Evolutionary conservation across 2,888 invertebrate species (phyloP).

Genomic region (Chydorus sphaericus): DNA sequence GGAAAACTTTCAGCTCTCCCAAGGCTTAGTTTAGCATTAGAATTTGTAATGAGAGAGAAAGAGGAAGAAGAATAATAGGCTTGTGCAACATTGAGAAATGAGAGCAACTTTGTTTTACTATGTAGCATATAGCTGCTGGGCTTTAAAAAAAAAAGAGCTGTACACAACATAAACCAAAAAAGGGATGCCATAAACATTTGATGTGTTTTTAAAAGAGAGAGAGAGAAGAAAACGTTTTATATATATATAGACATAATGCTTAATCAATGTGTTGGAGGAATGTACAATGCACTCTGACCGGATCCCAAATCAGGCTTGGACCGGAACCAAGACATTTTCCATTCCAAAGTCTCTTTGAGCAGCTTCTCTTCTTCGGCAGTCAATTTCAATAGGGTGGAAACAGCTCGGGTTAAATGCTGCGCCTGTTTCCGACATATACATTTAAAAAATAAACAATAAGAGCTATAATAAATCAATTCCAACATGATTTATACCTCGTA

Average conservation of each 20-base stretch:
- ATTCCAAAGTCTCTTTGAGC: constrained; percentile 59
- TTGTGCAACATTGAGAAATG: too few relatives aligned
- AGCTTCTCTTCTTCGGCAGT: constrained; percentile 74
- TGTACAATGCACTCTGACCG: constrained; percentile 39
- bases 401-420: constrained; percentile 73
- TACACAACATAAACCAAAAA: too few relatives aligned
- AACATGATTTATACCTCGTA: constrained; percentile 35
- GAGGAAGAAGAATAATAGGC: too few relatives aligned
- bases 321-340: constrained; percentile 59
- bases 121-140: too few relatives aligned
- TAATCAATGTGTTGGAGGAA: constrained; percentile 31
- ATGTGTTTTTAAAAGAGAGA: background rate
- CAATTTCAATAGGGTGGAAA: constrained; percentile 66
- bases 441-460: background rate
- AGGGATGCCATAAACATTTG: too few relatives aligned
- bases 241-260: background rate
- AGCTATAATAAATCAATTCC: background rate
- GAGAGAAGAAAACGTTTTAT: background rate
- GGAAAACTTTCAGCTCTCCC: too few relatives aligned
- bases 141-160: too few relatives aligned
- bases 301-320: constrained; percentile 40
- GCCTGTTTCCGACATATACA: constrained; percentile 44
- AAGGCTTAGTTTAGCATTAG: too few relatives aligned
- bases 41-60: too few relatives aligned
- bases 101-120: too few relatives aligned